phyloP scores from a whole-genome alignment of 2,888 invertebrate species.

The Caradrina clavipalpis region DNA sequence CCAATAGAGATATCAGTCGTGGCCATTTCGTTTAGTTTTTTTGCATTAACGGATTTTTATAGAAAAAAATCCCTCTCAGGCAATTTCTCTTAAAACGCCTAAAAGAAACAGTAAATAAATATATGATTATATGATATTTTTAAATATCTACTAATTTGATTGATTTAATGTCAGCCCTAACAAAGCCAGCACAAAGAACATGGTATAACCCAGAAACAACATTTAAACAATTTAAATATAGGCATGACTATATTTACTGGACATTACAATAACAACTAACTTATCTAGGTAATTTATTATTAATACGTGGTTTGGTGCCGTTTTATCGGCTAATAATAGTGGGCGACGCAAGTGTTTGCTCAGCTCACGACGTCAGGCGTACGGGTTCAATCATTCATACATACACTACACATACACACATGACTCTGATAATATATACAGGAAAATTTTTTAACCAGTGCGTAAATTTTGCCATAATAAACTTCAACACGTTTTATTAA shows the following conservation, averaged over 20 bases:
- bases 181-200: constrained; percentile 3
- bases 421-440: not conserved
- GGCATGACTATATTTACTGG: constrained; percentile 26
- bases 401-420: constrained; percentile 10
- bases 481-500: too few species aligned
- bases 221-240: constrained; percentile 37
- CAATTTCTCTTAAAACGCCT: not conserved
- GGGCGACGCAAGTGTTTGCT: constrained; percentile 38
- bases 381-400: constrained; percentile 18
- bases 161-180: not conserved
- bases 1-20: too few species aligned
- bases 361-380: constrained; percentile 36
- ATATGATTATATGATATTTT: not conserved
- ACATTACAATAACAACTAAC: constrained; percentile 39
- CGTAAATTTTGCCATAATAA: too few species aligned
- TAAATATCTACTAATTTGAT: not conserved
- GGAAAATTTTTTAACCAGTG: too few species aligned
- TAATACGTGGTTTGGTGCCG: constrained; percentile 16
- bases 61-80: too few species aligned
- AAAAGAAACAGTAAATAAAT: not conserved
- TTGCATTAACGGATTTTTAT: too few species aligned
- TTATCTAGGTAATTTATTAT: constrained; percentile 45
- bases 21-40: too few species aligned
- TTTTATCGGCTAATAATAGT: constrained; percentile 46
- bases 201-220: constrained; percentile 16